Percentiles rank a stretch among this genome's conserved stretches.
Conservation (phyloP, 2,797 vertebrate genomes). For the Semotilus atromaculatus region DNA sequence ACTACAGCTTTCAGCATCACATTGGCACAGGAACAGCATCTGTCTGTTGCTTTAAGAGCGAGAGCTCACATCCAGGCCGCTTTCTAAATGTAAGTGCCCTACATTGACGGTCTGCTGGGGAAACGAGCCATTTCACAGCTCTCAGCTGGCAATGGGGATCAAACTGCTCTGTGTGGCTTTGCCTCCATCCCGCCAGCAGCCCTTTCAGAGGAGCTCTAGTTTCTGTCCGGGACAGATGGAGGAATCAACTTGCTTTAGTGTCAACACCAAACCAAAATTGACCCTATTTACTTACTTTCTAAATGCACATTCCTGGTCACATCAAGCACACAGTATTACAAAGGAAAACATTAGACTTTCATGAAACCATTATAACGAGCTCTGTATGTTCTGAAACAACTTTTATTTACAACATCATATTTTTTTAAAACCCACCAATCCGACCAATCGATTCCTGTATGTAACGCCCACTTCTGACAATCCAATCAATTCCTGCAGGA, state of each 20-base stretch:
- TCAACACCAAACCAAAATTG: slow-evolving; percentile 19
- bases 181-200: neutral
- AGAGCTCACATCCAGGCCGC: slow-evolving; percentile 6
- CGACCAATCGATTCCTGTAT: neutral
- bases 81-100: slow-evolving; percentile 57
- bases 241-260: slow-evolving; percentile 16
- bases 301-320: neutral
- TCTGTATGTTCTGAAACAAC: too few relatives aligned
- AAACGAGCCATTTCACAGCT: slow-evolving; percentile 30
- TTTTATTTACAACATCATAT: neutral
- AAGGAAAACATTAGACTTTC: neutral
- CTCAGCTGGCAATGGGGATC: slow-evolving; percentile 29
- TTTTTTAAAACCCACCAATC: neutral
- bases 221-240: slow-evolving; percentile 35
- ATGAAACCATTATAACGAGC: neutral
- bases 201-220: slow-evolving; percentile 20
- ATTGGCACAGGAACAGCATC: neutral
- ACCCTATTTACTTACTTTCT: slow-evolving; percentile 10
- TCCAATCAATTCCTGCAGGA: neutral
- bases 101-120: slow-evolving; percentile 47
- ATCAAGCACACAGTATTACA: neutral
- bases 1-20: too few relatives aligned
- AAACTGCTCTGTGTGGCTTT: slow-evolving; percentile 18
- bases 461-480: neutral
- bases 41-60: slow-evolving; percentile 35